Evolutionary conservation across 2,888 invertebrate genomes (phyloP), one percentile per base, ranked within the genome.

Genomic region (Agonum fuliginosum): DNA sequence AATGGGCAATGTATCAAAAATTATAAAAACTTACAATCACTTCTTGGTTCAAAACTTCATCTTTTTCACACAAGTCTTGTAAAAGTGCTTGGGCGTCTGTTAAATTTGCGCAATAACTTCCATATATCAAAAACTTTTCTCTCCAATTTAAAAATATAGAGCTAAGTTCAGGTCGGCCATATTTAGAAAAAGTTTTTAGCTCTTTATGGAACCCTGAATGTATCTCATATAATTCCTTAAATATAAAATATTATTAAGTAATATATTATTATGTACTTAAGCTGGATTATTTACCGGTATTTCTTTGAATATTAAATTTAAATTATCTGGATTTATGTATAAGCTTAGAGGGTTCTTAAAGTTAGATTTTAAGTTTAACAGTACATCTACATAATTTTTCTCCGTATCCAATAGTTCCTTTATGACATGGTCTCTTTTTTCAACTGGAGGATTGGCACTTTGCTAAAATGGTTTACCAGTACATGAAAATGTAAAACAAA

Each of bases 351-450:
- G 95, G 82, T 91, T 89, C 87, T 95, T 91, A 84, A 96, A 97
- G 85, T 94, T 92, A 81, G 91, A 91, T 81, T 93, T 91, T 67
- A 97, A 90, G 88, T 96, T 97, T 83, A 91, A 92, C 71, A 99
- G 89, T 8, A 98, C 98, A 84, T 97, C 96, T 65, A 98, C 93
- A 86, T 99, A 99, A 87, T 99, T 99, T 83, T 93, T 93, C 87
- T 99, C 99, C 0, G 99, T 99, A 86, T 98, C 98, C 41, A 98
- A 92, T 74, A 99, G 89, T 86, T 99, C 99, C 80, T 94, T 91
- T 83, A 96, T 95, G 58, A 96, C 95, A 85, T 96, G 97, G 86
- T 98, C 98, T 78, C 98, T 90, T 86, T 97, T 98, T 86, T 97
- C 97, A 81, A 91, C 83, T 20, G 85, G 85, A 4, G 81, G 81